Percentiles rank a stretch among this genome's conserved stretches.
Conservation (phyloP, 1,140 invertebrate species). For the Aporrectodea caliginosa region DNA sequence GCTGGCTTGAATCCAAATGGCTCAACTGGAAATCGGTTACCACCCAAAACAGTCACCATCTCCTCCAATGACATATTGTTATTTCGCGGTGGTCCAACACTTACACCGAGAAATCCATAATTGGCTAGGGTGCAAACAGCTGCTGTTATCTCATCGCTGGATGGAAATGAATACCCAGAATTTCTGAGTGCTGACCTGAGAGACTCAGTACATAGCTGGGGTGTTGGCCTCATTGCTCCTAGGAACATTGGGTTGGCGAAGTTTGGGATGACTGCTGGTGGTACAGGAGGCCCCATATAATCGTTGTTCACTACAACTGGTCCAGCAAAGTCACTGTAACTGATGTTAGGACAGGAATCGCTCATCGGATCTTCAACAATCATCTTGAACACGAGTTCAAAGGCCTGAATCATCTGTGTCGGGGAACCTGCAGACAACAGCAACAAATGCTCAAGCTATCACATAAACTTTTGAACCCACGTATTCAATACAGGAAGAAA, state of each 20-base stretch:
- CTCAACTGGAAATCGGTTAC: neutral
- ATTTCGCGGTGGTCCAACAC: neutral
- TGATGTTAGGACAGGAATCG: slow-evolving; percentile 90
- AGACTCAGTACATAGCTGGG: neutral
- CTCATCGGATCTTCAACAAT: slow-evolving; percentile 96
- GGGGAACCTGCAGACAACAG: too few relatives aligned
- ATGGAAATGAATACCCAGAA: neutral
- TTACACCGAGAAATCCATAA: neutral
- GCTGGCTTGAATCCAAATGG: too few relatives aligned
- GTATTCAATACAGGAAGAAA: too few relatives aligned
- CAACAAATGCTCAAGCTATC: too few relatives aligned
- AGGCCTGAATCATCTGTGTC: too few relatives aligned
- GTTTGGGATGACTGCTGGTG: neutral
- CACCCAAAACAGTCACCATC: too few relatives aligned
- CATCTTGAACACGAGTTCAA: slow-evolving; percentile 90
- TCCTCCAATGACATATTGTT: too few relatives aligned
- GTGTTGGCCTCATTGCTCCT: neutral
- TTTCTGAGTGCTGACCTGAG: neutral
- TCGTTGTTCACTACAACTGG: slow-evolving; percentile 71
- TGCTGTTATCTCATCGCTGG: neutral
- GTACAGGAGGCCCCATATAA: neutral
- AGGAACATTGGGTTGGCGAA: neutral
- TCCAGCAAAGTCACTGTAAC: slow-evolving; percentile 89
- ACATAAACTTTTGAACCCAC: too few relatives aligned
- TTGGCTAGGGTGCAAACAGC: neutral